These are phyloP conservation scores for Deroplatys truncata DNA, from an alignment of 2,888 invertebrate species.

Conservation along the genomic window DNA sequence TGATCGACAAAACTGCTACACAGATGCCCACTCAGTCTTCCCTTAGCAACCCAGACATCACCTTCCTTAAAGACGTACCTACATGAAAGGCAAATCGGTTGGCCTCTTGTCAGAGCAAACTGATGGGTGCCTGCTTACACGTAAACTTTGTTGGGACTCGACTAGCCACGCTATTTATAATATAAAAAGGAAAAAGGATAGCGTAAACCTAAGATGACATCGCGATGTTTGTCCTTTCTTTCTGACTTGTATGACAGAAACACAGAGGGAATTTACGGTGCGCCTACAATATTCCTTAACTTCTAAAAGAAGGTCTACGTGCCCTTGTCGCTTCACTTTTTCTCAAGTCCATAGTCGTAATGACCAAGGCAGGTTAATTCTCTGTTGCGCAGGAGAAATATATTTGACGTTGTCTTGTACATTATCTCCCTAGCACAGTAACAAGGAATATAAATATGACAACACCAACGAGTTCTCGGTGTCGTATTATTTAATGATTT, in stretches of 20 bases:
- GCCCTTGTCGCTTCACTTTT: neutral
- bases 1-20: too few relatives aligned
- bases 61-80: neutral
- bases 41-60: neutral
- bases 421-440: neutral
- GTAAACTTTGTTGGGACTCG: neutral
- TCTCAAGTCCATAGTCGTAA: neutral
- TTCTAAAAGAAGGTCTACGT: neutral
- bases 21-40: neutral
- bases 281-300: neutral
- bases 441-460: neutral
- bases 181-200: neutral
- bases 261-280: neutral
- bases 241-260: neutral
- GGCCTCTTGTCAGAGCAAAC: neutral
- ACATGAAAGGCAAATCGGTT: neutral
- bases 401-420: neutral
- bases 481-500: neutral
- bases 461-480: neutral
- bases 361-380: neutral
- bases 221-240: neutral
- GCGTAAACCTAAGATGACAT: neutral
- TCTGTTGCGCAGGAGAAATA: neutral
- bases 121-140: neutral
- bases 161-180: neutral